These are phyloP conservation scores for Dipodomys stephensi DNA, from an alignment of 2,113 vertebrate genomes.

Conservation along the genomic window DNA sequence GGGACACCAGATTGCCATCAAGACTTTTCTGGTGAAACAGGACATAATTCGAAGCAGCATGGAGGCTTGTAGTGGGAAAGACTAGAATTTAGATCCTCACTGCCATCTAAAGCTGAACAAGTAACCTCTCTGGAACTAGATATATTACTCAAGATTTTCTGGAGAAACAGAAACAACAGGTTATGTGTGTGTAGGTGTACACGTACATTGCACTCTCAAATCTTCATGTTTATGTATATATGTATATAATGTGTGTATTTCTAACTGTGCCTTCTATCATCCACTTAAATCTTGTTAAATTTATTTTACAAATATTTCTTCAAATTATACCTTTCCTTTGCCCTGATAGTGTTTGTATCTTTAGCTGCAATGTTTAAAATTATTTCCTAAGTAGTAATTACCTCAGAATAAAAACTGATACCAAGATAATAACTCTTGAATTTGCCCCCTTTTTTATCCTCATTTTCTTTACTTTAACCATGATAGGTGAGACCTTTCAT, in stretches of 20 bases:
- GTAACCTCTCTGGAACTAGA: too few species aligned
- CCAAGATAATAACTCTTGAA: not conserved
- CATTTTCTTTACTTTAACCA: slow-evolving; percentile 46
- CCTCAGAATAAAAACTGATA: too few species aligned
- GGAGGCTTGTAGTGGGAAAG: not conserved
- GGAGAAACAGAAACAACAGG: slow-evolving; percentile 42
- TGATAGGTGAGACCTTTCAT: not conserved
- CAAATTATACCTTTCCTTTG: slow-evolving; percentile 7
- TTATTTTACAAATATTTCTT: not conserved
- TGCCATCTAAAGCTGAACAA: not conserved
- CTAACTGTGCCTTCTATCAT: not conserved
- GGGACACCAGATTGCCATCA: not conserved
- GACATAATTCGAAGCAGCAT: not conserved
- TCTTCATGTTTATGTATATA: not conserved
- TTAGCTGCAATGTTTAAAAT: slow-evolving; percentile 32
- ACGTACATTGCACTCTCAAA: not conserved
- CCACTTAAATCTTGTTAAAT: not conserved
- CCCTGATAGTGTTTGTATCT: not conserved
- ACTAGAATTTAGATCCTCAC: not conserved
- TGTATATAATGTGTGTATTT: slow-evolving; percentile 12
- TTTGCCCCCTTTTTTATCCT: slow-evolving; percentile 11
- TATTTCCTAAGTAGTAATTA: not conserved
- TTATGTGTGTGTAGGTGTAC: not conserved
- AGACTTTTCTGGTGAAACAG: not conserved
- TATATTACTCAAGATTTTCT: not conserved